These are phyloP conservation scores for Molorchus minor DNA, from an alignment of 2,888 invertebrate species.

Conservation along the genomic window DNA sequence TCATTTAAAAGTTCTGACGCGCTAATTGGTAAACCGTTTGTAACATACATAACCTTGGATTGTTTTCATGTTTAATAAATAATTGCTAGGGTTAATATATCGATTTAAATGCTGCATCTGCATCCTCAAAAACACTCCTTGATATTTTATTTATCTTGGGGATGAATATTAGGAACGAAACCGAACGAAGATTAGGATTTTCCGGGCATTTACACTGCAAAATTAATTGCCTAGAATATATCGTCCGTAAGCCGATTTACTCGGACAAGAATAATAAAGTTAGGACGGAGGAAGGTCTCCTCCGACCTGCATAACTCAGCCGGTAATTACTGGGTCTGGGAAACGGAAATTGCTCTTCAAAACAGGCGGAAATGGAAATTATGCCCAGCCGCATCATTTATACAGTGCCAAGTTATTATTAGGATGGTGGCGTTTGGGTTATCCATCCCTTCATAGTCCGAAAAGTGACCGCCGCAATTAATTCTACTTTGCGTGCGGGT, in stretches of 20 bases:
- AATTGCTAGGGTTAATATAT: no score
- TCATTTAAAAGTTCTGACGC: no score
- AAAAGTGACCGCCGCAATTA: constrained; percentile 17
- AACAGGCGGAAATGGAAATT: constrained; percentile 21
- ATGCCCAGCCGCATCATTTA: constrained; percentile 19
- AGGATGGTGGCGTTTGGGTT: constrained; percentile 17
- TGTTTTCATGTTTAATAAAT: no score
- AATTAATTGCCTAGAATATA: constrained; percentile 20
- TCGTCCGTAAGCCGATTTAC: constrained; percentile 15
- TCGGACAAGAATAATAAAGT: constrained; percentile 23
- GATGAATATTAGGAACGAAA: neutral
- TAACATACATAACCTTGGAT: no score
- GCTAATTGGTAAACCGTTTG: no score
- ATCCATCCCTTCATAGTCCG: neutral
- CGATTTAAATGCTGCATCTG: no score
- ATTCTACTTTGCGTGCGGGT: neutral
- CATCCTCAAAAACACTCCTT: no score
- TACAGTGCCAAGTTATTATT: constrained; percentile 17
- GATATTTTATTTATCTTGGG: no score
- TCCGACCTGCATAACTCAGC: constrained; percentile 20
- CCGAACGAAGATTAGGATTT: constrained; percentile 14
- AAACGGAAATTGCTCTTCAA: constrained; percentile 21
- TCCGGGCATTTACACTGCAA: constrained; percentile 14
- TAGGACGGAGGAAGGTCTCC: constrained; percentile 7
- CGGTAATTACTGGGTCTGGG: constrained; percentile 20